Evolutionary conservation across 2,888 invertebrate genomes (phyloP).

Genomic region (Cantharis rustica): DNA sequence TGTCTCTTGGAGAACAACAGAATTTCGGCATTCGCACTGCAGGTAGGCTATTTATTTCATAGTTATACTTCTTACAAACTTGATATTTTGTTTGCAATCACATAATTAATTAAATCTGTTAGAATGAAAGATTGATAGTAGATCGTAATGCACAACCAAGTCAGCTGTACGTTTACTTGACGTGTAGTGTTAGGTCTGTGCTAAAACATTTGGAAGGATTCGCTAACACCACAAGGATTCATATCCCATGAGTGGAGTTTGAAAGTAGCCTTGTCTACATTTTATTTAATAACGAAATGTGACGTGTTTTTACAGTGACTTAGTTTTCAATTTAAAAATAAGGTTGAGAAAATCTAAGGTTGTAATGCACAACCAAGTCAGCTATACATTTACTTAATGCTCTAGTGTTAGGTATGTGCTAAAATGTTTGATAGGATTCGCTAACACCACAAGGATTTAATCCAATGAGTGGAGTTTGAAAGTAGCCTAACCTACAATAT

Average conservation of each 20-base stretch:
- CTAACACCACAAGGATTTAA: slow-evolving; percentile 17
- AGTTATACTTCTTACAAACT: too few relatives aligned
- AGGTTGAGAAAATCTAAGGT: too few relatives aligned
- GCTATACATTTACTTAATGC: background rate
- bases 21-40: slow-evolving; percentile 94
- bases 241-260: slow-evolving; percentile 15
- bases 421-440: slow-evolving; percentile 14
- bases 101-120: too few relatives aligned
- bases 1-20: slow-evolving; percentile 91
- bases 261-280: slow-evolving; percentile 9
- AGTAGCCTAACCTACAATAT: slow-evolving; percentile 1
- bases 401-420: slow-evolving; percentile 15
- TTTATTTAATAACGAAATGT: background rate
- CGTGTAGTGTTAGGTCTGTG: slow-evolving; percentile 14
- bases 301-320: background rate
- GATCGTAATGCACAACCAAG: slow-evolving; percentile 5
- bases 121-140: background rate
- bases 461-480: slow-evolving; percentile 19
- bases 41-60: slow-evolving; percentile 55
- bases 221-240: slow-evolving; percentile 17
- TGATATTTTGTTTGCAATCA: too few relatives aligned
- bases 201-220: slow-evolving; percentile 16
- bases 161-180: slow-evolving; percentile 6
- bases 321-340: background rate
- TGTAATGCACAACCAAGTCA: slow-evolving; percentile 9